These are phyloP conservation scores for Leptopilina clavipes DNA, from an alignment of 1,140 invertebrate genomes.

Conservation along the genomic window DNA sequence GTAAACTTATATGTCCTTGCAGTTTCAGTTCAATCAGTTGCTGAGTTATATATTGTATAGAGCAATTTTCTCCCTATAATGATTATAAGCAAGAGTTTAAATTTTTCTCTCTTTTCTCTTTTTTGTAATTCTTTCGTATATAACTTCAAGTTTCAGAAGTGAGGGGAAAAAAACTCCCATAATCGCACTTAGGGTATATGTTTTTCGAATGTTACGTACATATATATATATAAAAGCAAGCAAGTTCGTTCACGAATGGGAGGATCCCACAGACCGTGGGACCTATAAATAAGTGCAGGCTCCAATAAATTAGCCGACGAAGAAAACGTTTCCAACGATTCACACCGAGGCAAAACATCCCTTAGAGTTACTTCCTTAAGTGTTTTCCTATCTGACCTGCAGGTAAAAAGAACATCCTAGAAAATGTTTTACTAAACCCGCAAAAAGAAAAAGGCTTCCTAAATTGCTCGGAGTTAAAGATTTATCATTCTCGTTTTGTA, in stretches of 20 bases:
- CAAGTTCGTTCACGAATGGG: constrained; percentile 50
- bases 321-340: constrained; percentile 42
- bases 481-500: too few species aligned
- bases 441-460: too few species aligned
- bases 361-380: constrained; percentile 9
- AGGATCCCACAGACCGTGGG: constrained; percentile 50
- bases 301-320: constrained; percentile 56
- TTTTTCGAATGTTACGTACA: constrained; percentile 48
- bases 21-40: background rate
- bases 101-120: too few species aligned
- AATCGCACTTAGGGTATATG: constrained; percentile 44
- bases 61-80: constrained; percentile 34
- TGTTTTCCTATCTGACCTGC: background rate
- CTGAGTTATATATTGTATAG: background rate
- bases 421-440: too few species aligned
- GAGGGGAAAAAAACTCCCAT: too few species aligned
- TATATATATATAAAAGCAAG: constrained; percentile 50
- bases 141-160: too few species aligned
- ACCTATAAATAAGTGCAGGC: constrained; percentile 57
- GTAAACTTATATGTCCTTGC: constrained; percentile 11
- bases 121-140: too few species aligned
- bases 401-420: too few species aligned
- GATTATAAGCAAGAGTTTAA: background rate
- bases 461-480: too few species aligned
- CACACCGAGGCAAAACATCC: constrained; percentile 48